phyloP scores from a whole-genome alignment of 1,140 invertebrate species.

The Dinothrombium tinctorium region DNA sequence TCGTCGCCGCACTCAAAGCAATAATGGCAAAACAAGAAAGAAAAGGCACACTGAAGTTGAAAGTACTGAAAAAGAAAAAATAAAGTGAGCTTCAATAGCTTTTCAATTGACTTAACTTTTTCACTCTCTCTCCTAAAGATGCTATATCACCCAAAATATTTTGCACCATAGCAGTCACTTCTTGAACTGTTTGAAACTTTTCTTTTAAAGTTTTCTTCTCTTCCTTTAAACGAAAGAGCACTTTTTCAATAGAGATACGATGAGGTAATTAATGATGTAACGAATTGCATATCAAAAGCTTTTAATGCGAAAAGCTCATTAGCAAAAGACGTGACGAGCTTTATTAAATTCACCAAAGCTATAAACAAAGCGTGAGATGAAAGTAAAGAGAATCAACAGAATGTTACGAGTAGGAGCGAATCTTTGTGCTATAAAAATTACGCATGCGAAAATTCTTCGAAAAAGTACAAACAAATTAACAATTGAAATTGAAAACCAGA shows the following conservation, averaged over 20 bases:
- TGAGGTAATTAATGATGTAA: not conserved
- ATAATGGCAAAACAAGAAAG: constrained; percentile 69
- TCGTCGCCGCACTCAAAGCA: constrained; percentile 21
- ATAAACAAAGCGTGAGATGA: not conserved
- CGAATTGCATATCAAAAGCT: not conserved
- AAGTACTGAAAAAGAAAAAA: constrained; percentile 39
- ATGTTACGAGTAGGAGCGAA: no score
- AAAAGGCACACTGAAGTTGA: constrained; percentile 93
- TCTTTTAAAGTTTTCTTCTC: constrained; percentile 89
- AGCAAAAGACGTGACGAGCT: not conserved
- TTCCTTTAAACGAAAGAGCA: constrained; percentile 33
- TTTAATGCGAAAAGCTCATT: not conserved
- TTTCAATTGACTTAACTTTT: constrained; percentile 46
- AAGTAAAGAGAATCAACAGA: no score
- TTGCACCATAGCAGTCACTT: constrained; percentile 79
- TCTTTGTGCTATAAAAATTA: no score
- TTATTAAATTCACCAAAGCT: not conserved
- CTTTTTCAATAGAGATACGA: constrained; percentile 1
- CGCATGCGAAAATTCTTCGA: no score
- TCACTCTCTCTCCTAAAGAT: constrained; percentile 66
- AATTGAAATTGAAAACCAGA: no score
- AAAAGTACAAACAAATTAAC: no score
- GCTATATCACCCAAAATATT: constrained; percentile 69
- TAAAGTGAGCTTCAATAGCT: not conserved
- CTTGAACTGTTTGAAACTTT: constrained; percentile 74